phyloP scores from a whole-genome alignment of 1,140 invertebrate species.

The Pseudoatta argentina region DNA sequence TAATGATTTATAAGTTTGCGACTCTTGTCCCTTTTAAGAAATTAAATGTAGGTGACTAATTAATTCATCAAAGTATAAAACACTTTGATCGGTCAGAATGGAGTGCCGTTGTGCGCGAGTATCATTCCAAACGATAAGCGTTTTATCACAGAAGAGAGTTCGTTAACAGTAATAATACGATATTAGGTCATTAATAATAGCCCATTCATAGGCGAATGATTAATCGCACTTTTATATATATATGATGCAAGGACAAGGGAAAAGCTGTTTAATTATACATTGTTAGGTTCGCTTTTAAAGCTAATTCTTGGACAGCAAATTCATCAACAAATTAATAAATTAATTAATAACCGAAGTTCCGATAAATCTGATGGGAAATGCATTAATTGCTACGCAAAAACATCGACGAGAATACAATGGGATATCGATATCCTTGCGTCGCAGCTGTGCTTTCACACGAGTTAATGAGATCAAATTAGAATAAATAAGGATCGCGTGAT shows the following conservation, averaged over 20 bases:
- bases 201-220: constrained; percentile 35
- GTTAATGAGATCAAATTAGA: constrained; percentile 19
- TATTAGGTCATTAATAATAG: constrained; percentile 29
- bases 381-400: background rate
- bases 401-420: background rate
- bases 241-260: background rate
- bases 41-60: constrained; percentile 30
- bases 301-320: background rate
- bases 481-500: constrained; percentile 9
- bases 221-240: background rate
- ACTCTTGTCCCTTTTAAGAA: background rate
- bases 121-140: background rate
- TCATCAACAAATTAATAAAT: background rate
- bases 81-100: background rate
- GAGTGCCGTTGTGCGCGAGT: background rate
- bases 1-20: constrained; percentile 11
- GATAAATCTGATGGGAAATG: background rate
- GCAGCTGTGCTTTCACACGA: background rate
- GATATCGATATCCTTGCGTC: background rate
- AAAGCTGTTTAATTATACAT: background rate
- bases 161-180: constrained; percentile 30
- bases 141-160: constrained; percentile 2
- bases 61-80: background rate
- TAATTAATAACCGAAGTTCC: background rate
- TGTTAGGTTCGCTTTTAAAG: background rate